Conservation (phyloP, 2,797 vertebrate species). For the Chlorospingus semifuscus region DNA sequence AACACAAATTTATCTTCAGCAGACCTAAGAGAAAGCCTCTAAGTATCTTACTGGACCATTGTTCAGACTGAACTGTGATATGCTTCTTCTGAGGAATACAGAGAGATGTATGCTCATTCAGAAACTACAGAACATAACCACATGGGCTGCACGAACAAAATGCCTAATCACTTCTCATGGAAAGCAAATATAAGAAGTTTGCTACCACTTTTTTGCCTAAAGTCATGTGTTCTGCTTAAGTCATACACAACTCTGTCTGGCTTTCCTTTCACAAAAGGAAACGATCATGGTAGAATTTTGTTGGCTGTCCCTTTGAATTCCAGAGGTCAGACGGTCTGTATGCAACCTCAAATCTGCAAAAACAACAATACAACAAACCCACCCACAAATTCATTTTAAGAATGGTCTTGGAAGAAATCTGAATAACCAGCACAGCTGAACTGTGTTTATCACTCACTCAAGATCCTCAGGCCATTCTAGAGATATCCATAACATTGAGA, state of each 20-base stretch:
- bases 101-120: neutral
- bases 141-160: neutral
- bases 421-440: neutral
- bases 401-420: neutral
- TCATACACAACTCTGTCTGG: neutral
- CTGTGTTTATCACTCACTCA: neutral
- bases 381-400: neutral
- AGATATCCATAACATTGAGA: neutral
- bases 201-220: neutral
- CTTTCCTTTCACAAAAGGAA: neutral
- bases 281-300: neutral
- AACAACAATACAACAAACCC: neutral
- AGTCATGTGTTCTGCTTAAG: neutral
- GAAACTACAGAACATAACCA: neutral
- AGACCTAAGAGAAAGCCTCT: neutral
- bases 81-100: neutral
- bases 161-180: neutral
- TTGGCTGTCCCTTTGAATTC: neutral
- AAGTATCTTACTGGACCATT: neutral
- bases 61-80: neutral
- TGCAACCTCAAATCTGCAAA: neutral
- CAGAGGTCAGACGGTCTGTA: neutral
- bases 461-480: neutral
- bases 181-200: neutral
- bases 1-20: neutral